phyloP scores from a whole-genome alignment of 1,140 invertebrate genomes.

The Sinonovacula constricta region DNA sequence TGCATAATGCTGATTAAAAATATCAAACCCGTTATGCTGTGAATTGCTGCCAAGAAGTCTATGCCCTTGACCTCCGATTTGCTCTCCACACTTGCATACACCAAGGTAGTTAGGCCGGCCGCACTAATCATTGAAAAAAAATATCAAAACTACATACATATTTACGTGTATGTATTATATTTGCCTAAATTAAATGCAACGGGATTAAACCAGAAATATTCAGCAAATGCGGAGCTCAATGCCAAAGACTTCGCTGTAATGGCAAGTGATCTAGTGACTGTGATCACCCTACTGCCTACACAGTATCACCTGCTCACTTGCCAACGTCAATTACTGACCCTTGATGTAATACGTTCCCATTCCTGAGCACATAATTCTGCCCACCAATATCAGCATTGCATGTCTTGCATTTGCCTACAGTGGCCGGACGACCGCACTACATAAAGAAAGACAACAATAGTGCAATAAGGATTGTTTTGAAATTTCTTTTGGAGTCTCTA shows the following conservation, averaged over 20 bases:
- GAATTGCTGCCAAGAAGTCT: constrained; percentile 50
- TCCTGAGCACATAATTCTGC: neutral
- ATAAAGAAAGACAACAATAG: neutral
- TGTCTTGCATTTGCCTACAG: constrained; percentile 1
- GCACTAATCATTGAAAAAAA: constrained; percentile 60
- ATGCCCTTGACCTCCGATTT: constrained; percentile 67
- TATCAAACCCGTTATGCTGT: constrained; percentile 54
- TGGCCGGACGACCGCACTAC: constrained; percentile 33
- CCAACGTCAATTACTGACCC: constrained; percentile 10
- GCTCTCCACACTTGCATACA: constrained; percentile 63
- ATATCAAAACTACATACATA: neutral
- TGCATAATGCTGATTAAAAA: neutral
- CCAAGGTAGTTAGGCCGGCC: constrained; percentile 56
- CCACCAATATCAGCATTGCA: constrained; percentile 43
- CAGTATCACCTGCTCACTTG: neutral
- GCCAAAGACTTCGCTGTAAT: neutral
- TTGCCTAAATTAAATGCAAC: neutral
- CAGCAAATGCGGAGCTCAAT: neutral
- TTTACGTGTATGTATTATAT: neutral
- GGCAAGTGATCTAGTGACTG: no score
- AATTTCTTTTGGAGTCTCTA: no score
- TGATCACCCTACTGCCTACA: neutral
- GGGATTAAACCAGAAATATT: neutral
- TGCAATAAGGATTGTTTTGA: no score
- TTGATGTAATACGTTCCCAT: constrained; percentile 19